Evolutionary conservation across 2,113 vertebrate genomes (phyloP).

Genomic region (Trichomycterus rosablanca): DNA sequence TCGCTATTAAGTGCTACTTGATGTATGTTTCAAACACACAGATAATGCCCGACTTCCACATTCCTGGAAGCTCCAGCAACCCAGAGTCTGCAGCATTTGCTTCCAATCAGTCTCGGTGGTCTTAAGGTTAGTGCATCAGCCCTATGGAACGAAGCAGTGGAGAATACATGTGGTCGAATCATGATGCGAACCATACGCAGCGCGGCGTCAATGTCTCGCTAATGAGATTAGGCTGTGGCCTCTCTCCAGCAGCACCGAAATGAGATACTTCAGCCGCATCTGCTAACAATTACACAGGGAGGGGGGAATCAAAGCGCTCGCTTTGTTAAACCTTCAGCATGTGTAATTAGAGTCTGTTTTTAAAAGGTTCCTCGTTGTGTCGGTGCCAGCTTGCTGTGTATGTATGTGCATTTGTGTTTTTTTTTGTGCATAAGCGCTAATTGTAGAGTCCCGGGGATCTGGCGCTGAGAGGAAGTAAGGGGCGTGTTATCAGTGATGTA

Average conservation of each 20-base stretch:
- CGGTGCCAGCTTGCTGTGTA: slow-evolving; percentile 16
- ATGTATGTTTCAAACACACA: background rate
- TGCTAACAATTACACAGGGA: slow-evolving; percentile 69
- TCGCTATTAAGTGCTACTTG: background rate
- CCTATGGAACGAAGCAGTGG: slow-evolving; percentile 50
- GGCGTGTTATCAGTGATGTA: slow-evolving; percentile 22
- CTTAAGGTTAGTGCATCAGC: slow-evolving; percentile 31
- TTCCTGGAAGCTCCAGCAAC: slow-evolving; percentile 3
- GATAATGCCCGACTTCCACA: slow-evolving; percentile 21
- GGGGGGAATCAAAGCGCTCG: slow-evolving; percentile 47
- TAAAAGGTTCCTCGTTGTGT: slow-evolving; percentile 39
- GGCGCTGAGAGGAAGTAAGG: slow-evolving; percentile 26
- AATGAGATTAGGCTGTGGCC: slow-evolving; percentile 73
- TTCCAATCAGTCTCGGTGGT: slow-evolving; percentile 48
- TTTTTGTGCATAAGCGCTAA: slow-evolving; percentile 35
- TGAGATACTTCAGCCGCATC: slow-evolving; percentile 69
- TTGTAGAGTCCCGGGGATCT: slow-evolving; percentile 44
- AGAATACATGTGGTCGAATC: slow-evolving; percentile 43
- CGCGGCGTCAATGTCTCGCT: slow-evolving; percentile 61
- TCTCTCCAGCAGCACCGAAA: slow-evolving; percentile 49
- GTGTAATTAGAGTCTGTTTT: slow-evolving; percentile 49
- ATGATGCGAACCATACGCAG: slow-evolving; percentile 49
- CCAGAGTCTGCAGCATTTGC: slow-evolving; percentile 52
- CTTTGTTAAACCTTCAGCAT: slow-evolving; percentile 55
- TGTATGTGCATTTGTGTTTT: slow-evolving; percentile 17